Percentiles rank a stretch among this genome's conserved stretches.
Evolutionary conservation across 2,113 vertebrate species (phyloP).

Genomic region (Seriola rivoliana): DNA sequence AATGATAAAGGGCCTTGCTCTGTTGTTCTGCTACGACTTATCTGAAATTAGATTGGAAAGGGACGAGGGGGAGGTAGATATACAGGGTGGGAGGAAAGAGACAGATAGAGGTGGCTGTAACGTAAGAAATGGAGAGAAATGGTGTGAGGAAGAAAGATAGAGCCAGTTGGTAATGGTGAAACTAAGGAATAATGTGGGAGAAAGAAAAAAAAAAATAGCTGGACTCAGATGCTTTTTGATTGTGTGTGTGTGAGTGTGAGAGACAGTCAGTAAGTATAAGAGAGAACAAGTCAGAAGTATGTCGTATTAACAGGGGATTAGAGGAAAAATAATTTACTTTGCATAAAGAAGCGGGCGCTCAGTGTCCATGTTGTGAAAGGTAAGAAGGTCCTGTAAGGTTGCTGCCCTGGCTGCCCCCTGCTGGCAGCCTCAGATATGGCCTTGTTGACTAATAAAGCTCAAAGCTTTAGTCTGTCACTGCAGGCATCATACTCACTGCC

Average conservation of each 20-base stretch:
- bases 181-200: conserved; percentile 48
- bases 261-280: neutral
- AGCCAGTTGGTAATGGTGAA: conserved; percentile 49
- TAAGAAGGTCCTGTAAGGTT: conserved; percentile 48
- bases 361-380: conserved; percentile 46
- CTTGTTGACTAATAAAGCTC: conserved; percentile 85
- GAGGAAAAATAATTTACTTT: conserved; percentile 79
- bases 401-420: conserved; percentile 61
- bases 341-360: conserved; percentile 49
- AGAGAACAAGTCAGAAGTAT: conserved; percentile 29
- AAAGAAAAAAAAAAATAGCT: conserved; percentile 26
- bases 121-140: conserved; percentile 74
- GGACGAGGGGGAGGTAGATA: conserved; percentile 65
- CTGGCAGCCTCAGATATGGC: conserved; percentile 76
- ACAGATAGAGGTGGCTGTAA: conserved; percentile 74
- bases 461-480: conserved; percentile 80
- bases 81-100: conserved; percentile 80
- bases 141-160: conserved; percentile 59
- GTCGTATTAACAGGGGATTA: conserved; percentile 53
- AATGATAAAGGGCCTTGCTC: conserved; percentile 79
- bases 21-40: conserved; percentile 79
- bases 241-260: neutral
- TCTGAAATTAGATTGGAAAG: conserved; percentile 84
- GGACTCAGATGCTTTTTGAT: neutral
- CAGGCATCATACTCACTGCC: conserved; percentile 81